These are phyloP conservation scores for Virgularia gustaviana DNA, from an alignment of 92 coral and sea anemone genomes.

Conservation along the genomic window DNA sequence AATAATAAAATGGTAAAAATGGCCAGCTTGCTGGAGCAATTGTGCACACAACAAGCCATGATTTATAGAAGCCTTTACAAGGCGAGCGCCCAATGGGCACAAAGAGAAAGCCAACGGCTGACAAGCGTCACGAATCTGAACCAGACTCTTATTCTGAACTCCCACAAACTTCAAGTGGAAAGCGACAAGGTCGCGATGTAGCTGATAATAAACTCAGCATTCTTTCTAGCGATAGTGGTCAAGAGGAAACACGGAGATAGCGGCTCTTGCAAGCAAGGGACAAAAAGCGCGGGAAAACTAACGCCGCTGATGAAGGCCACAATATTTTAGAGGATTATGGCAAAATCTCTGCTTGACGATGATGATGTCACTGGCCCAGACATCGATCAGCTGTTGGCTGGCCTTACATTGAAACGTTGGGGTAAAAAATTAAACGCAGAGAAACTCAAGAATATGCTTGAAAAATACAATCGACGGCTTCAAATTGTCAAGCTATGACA, in stretches of 20 bases:
- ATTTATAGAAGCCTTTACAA: slow-evolving; percentile 13
- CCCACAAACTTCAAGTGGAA: background rate
- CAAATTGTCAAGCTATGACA: slow-evolving; percentile 12
- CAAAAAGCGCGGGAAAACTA: slow-evolving; percentile 1
- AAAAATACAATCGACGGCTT: slow-evolving; percentile 30
- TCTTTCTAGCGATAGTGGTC: background rate
- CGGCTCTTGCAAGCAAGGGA: background rate
- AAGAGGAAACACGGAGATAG: background rate
- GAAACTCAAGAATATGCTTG: slow-evolving; percentile 24
- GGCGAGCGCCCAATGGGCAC: slow-evolving; percentile 8
- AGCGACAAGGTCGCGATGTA: background rate
- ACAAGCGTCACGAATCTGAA: background rate
- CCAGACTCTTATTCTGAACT: too few relatives aligned
- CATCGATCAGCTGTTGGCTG: slow-evolving; percentile 26
- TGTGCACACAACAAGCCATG: slow-evolving; percentile 24
- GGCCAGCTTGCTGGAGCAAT: slow-evolving; percentile 25
- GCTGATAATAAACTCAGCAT: background rate
- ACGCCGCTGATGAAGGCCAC: background rate
- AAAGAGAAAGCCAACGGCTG: background rate
- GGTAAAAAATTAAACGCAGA: slow-evolving; percentile 30
- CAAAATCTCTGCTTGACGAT: too few relatives aligned
- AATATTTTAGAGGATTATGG: slow-evolving; percentile 10
- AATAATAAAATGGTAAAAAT: slow-evolving; percentile 34
- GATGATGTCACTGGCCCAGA: slow-evolving; percentile 41
- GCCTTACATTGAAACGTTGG: slow-evolving; percentile 36